Evolutionary conservation across 2,888 invertebrate species (phyloP).

Genomic region (Dryadula phaetusa): DNA sequence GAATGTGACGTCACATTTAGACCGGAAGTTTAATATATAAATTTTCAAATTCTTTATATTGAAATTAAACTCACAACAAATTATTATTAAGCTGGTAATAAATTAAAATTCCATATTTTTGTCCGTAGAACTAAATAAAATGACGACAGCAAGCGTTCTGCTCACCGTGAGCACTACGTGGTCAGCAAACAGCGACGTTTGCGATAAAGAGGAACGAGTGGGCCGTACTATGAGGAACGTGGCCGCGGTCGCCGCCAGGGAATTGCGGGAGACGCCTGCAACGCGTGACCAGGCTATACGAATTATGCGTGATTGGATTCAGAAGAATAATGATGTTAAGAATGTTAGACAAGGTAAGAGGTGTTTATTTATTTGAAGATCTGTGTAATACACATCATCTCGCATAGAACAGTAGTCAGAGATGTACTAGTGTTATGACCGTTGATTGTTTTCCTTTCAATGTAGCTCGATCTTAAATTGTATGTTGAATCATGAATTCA

Average conservation of each 20-base stretch:
- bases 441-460: too few relatives aligned
- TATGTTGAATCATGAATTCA: too few relatives aligned
- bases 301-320: constrained; percentile 88
- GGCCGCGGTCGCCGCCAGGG: constrained; percentile 84
- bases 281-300: constrained; percentile 86
- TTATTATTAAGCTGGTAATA: too few relatives aligned
- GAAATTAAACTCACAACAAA: too few relatives aligned
- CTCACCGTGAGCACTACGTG: constrained; percentile 71
- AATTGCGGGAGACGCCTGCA: constrained; percentile 88
- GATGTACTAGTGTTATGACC: too few relatives aligned
- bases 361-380: not conserved
- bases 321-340: constrained; percentile 87
- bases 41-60: too few relatives aligned
- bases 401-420: too few relatives aligned
- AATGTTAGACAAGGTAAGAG: constrained; percentile 87
- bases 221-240: constrained; percentile 56
- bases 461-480: too few relatives aligned
- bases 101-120: too few relatives aligned
- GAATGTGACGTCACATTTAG: too few relatives aligned
- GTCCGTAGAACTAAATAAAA: constrained; percentile 49
- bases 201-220: constrained; percentile 63
- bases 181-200: constrained; percentile 64
- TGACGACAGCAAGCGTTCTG: constrained; percentile 75
- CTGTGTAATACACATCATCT: too few relatives aligned
- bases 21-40: too few relatives aligned